These are phyloP conservation scores for Brachionus koreanus DNA, from an alignment of 1,140 invertebrate genomes.

Conservation along the genomic window DNA sequence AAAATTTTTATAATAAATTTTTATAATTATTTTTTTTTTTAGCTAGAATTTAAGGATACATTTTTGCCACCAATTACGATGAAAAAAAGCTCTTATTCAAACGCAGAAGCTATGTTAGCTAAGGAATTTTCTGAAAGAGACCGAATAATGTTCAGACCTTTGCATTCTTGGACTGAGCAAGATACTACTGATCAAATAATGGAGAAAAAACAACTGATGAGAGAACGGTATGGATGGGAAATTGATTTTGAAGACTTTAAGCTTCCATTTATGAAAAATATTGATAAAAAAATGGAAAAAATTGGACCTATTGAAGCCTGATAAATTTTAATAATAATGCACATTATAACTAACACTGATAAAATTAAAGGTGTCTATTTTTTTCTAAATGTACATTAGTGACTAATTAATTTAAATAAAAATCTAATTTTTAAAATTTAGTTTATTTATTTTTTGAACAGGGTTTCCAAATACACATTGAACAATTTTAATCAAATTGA, in stretches of 20 bases:
- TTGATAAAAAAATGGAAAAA: constrained; percentile 47
- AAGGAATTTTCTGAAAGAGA: constrained; percentile 53
- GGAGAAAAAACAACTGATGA: not conserved
- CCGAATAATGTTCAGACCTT: constrained; percentile 54
- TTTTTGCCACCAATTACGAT: constrained; percentile 45
- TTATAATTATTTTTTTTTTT: not conserved
- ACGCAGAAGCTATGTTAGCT: constrained; percentile 54
- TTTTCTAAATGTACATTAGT: not conserved
- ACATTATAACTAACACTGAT: constrained; percentile 11
- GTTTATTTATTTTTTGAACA: not conserved
- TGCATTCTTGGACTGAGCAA: constrained; percentile 54
- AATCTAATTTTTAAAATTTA: not conserved
- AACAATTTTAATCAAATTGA: too few species aligned
- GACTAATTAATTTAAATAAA: not conserved
- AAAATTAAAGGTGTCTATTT: constrained; percentile 6
- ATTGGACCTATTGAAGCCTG: constrained; percentile 42
- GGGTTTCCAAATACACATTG: too few species aligned
- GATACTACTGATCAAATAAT: constrained; percentile 52
- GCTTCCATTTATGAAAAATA: constrained; percentile 58
- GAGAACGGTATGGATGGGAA: constrained; percentile 51
- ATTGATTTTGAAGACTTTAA: constrained; percentile 59
- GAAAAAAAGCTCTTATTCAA: constrained; percentile 52
- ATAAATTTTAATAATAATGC: not conserved
- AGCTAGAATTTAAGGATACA: constrained; percentile 7
- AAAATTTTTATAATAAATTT: not conserved